Evolutionary conservation across 2,797 vertebrate genomes (phyloP), one percentile per base, ranked within the genome.

Genomic region (Hoplostethus mediterraneus): DNA sequence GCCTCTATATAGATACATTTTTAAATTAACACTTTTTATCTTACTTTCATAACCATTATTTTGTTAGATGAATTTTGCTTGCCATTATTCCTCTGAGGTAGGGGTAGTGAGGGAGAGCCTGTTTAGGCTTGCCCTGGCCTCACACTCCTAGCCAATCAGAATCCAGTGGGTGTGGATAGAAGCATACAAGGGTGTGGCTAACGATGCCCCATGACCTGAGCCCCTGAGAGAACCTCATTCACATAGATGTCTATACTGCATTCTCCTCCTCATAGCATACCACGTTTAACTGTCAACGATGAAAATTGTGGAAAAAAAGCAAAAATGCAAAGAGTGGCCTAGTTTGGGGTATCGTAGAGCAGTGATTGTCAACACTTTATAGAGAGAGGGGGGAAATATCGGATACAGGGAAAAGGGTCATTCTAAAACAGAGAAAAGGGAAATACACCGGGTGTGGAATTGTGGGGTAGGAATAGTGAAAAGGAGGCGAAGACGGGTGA

Each of bases 201-300:
- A 54, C 51, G 62, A 72, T 90, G 84, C 73, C 90, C 90, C 84
- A 79, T 91, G 90, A 91, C 89, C 89, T 60, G 4, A 84, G 40
- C 78, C 84, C 87, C 85, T 73, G 44, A 87, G 83, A 83, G 78
- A 88, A 82, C 77, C 71, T 74, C 79, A 84, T 74, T 87, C 85
- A 64, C 21, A 59, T 80, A 87, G 77, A 90, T 86, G 77, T 79
- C 82, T 88, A 59, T 59, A 49, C 71, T 21, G 67, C 67, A 30
- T 73, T 58, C 63, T 60, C 67, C 42, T 77, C 78, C 58, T 81
- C 75, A 69, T 62, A 80, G 75, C 49, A 30, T 44, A 66, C 63
- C 57, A 17, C 73, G 47, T 62, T 75, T 80, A 79, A 56, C 64
- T 74, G 63, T 84, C 59, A 73, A 63, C 55, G 61, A 79, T 51